phyloP scores from a whole-genome alignment of 2,888 invertebrate species.

The Agrochola lota region DNA sequence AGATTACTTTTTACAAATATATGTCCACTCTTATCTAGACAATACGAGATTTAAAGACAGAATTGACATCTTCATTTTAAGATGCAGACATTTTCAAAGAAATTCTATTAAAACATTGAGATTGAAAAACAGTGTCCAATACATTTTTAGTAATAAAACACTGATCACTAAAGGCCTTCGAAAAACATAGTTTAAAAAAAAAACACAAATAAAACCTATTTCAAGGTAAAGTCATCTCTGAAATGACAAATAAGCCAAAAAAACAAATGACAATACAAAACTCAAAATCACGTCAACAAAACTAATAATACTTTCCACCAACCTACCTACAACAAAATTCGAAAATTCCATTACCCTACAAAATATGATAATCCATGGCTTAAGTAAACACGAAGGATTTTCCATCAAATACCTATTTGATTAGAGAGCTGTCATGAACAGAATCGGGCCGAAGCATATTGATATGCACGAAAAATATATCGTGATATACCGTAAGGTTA shows the following conservation, averaged over 20 bases:
- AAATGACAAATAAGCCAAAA: neutral
- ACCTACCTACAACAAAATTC: conserved; percentile 3
- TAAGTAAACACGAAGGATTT: conserved; percentile 59
- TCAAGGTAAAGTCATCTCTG: neutral
- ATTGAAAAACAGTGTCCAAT: neutral
- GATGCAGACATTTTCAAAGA: conserved; percentile 3
- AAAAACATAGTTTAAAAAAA: neutral
- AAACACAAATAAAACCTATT: too few species aligned
- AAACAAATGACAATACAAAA: neutral
- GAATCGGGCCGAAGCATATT: conserved; percentile 52
- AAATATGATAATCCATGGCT: conserved; percentile 63
- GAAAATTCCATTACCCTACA: conserved; percentile 57
- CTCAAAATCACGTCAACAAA: neutral
- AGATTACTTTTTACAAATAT: conserved; percentile 17
- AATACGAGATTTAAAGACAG: conserved; percentile 8
- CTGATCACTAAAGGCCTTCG: neutral
- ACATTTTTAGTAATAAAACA: neutral
- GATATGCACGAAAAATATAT: conserved; percentile 57
- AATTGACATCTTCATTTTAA: conserved; percentile 13
- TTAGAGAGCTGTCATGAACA: conserved; percentile 65
- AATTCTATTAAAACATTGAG: neutral
- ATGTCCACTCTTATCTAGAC: conserved; percentile 2
- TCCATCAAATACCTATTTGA: conserved; percentile 67
- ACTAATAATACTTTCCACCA: conserved; percentile 10
- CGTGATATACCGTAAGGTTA: conserved; percentile 29